These are phyloP conservation scores for Tupiocoris notatus DNA, from an alignment of 2,888 invertebrate genomes.

Conservation along the genomic window DNA sequence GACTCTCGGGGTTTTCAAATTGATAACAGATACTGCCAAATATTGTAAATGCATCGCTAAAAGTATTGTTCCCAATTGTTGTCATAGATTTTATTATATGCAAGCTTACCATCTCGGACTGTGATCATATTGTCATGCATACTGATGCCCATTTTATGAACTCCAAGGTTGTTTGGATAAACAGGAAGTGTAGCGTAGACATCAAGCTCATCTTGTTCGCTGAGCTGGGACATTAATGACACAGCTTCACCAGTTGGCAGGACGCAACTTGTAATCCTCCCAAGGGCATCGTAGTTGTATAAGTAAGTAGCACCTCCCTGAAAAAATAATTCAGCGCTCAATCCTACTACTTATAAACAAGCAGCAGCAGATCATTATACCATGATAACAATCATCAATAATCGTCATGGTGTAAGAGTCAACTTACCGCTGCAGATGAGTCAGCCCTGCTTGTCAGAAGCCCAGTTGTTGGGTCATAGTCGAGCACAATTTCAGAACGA, in stretches of 20 bases:
- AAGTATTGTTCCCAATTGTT: background rate
- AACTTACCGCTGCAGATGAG: conserved; percentile 60
- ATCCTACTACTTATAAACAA: no score
- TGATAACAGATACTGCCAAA: no score
- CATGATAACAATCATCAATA: no score
- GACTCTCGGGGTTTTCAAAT: no score
- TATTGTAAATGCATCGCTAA: background rate
- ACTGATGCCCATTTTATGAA: conserved; percentile 48
- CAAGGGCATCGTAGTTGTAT: conserved; percentile 87
- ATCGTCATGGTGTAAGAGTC: no score
- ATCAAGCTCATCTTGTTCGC: conserved; percentile 72
- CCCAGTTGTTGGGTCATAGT: conserved; percentile 86
- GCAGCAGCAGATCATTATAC: no score
- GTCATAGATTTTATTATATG: background rate
- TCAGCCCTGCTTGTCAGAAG: conserved; percentile 76
- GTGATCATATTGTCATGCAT: conserved; percentile 63
- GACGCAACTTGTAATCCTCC: conserved; percentile 80
- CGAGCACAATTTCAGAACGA: conserved; percentile 81
- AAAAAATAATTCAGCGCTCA: conserved; percentile 9
- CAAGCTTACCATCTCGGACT: conserved; percentile 63
- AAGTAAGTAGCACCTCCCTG: conserved; percentile 83
- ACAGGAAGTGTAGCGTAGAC: conserved; percentile 65
- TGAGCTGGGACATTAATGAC: conserved; percentile 72
- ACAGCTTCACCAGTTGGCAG: conserved; percentile 90
- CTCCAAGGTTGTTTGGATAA: conserved; percentile 47